phyloP scores from a whole-genome alignment of 2,113 vertebrate genomes.

The Sinocyclocheilus anophthalmus region DNA sequence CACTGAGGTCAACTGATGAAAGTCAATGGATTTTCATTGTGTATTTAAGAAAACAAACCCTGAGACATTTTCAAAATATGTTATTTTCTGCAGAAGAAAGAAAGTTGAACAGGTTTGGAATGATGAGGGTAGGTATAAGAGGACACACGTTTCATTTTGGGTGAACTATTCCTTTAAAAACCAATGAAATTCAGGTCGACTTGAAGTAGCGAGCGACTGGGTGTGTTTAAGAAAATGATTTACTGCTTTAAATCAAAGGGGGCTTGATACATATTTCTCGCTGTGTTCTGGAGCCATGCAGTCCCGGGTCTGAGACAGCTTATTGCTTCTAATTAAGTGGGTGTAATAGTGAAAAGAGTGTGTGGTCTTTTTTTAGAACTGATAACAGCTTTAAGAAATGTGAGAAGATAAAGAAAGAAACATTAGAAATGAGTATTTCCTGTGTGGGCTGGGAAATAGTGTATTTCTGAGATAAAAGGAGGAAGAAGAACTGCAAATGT shows the following conservation, averaged over 20 bases:
- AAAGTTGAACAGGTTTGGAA: background rate
- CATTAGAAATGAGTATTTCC: constrained; percentile 10
- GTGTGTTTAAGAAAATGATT: background rate
- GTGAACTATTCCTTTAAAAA: constrained; percentile 12
- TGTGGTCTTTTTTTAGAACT: constrained; percentile 20
- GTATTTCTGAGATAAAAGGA: constrained; percentile 35
- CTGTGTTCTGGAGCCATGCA: constrained; percentile 31
- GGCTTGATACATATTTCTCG: constrained; percentile 15
- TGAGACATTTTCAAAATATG: background rate
- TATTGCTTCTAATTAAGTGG: constrained; percentile 45
- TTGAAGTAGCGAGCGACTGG: background rate
- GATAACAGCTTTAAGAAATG: constrained; percentile 14
- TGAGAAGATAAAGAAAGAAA: constrained; percentile 13
- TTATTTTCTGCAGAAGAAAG: background rate
- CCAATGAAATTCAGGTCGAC: constrained; percentile 24
- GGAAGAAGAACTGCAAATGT: constrained; percentile 8
- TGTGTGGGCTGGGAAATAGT: constrained; percentile 22
- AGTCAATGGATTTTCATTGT: too few species aligned
- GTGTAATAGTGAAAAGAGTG: background rate
- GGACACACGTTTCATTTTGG: background rate
- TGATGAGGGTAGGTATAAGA: background rate
- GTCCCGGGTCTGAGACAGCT: constrained; percentile 13
- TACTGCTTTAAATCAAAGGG: constrained; percentile 19
- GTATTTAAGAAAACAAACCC: too few species aligned
- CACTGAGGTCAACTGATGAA: background rate